Evolutionary conservation across 1,140 invertebrate genomes (phyloP), one percentile per base, ranked within the genome.

Genomic region (Notospermus geniculatus): DNA sequence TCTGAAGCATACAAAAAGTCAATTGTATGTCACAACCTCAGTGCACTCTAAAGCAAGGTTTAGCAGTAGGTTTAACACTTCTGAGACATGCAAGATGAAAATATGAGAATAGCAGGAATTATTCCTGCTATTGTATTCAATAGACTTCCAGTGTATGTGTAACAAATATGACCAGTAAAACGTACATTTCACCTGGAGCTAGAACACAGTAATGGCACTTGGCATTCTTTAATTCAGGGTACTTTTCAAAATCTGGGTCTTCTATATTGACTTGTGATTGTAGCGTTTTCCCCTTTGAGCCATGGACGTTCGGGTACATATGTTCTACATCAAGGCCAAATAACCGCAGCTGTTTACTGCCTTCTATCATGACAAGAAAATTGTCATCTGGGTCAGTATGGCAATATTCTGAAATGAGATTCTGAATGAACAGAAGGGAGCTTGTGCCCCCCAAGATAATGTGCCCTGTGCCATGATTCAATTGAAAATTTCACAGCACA

Each of bases 321-420:
- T 54, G 22, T 30, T 60, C 53, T 39, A 68, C 19, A n/a, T 68
- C 58, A 60, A 66, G 64, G 17, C 63, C 61, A 59, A 68, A 70
- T 29, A 70, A 43, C 25, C 68, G 63, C 1, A 68, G 60, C 53
- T 66, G 54, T 52, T 70, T 70, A 11, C 36, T 27, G 15, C 68
- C 68, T 19, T 57, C 15, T 5, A 68, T 43, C 15, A 68, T 60
- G 32, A 68, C 60, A 4, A 70, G 56, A 36, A 70, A 60, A 13
- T 67, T 67, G 60, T 70, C 68, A 50, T 70, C 68, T 1, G 68
- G 62, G 46, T 70, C 68, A 22, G 65, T 56, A 39, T 70, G 68
- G 23, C 59, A 65, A 39, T 67, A 70, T 41, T 70, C 66, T 67
- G 63, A 23, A 58, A 57, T 7, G 15, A 55, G 27, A 27, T n/a